phyloP scores from a whole-genome alignment of 2,113 vertebrate species.

The Sinocyclocheilus anophthalmus region DNA sequence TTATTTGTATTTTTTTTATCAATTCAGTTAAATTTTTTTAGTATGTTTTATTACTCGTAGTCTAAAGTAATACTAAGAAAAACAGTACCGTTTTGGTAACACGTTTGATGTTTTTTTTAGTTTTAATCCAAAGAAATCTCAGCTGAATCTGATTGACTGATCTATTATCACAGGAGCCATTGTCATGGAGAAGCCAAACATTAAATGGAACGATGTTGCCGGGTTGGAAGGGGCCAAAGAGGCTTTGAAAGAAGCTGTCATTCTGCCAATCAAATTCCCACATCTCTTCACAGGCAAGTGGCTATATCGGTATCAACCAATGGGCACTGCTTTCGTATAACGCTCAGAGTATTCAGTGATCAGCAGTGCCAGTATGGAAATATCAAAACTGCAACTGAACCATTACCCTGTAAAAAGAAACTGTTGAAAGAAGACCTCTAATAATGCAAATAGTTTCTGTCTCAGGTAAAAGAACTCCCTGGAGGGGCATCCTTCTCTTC shows the following conservation, averaged over 20 bases:
- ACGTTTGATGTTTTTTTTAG: background rate
- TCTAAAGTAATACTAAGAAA: background rate
- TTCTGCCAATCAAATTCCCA: slow-evolving; percentile 97
- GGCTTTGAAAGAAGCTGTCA: slow-evolving; percentile 97
- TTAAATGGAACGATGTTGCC: slow-evolving; percentile 95
- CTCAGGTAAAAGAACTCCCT: slow-evolving; percentile 95
- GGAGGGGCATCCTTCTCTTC: slow-evolving; percentile 95
- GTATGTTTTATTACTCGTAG: background rate
- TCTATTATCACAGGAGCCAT: slow-evolving; percentile 84
- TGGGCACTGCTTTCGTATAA: background rate
- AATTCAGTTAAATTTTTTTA: background rate
- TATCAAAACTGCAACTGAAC: background rate
- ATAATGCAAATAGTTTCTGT: slow-evolving; percentile 21
- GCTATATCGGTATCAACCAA: background rate
- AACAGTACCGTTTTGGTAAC: background rate
- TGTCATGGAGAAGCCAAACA: slow-evolving; percentile 94
- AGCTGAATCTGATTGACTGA: background rate
- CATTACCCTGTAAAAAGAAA: background rate
- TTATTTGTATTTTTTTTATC: too few species aligned
- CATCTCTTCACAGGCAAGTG: slow-evolving; percentile 93
- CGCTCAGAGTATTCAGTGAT: background rate
- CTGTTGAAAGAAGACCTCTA: background rate
- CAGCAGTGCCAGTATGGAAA: background rate
- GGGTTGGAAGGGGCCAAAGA: slow-evolving; percentile 97
- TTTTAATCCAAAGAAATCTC: background rate